phyloP scores from a whole-genome alignment of 2,888 invertebrate genomes.

The Epinotia nisella region DNA sequence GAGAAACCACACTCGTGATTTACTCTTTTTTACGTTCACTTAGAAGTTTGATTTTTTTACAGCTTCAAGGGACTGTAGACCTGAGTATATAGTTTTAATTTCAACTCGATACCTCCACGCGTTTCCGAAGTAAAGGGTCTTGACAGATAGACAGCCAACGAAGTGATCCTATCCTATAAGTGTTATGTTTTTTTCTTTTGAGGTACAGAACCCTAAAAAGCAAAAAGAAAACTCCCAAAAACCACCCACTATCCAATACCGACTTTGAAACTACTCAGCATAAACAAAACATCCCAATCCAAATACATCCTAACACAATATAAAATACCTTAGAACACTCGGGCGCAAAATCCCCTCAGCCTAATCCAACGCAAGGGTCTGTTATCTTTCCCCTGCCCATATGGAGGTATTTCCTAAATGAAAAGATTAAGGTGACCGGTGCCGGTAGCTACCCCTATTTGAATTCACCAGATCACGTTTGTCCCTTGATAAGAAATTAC shows the following conservation, averaged over 20 bases:
- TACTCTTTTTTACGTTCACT: too few species aligned
- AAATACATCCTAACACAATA: conserved; percentile 41
- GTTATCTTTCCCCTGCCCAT: conserved; percentile 59
- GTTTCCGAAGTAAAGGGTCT: too few species aligned
- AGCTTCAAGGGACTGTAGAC: too few species aligned
- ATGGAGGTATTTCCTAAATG: conserved; percentile 59
- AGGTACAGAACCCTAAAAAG: too few species aligned
- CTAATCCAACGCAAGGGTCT: conserved; percentile 51
- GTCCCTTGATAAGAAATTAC: conserved; percentile 41
- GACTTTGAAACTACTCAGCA: conserved; percentile 25
- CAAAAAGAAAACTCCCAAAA: not conserved
- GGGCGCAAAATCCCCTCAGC: conserved; percentile 57
- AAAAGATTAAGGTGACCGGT: conserved; percentile 72
- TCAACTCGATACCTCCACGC: too few species aligned
- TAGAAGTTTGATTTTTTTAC: too few species aligned
- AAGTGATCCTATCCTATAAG: too few species aligned
- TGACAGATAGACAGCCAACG: too few species aligned
- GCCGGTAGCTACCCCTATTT: conserved; percentile 57
- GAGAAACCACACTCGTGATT: too few species aligned
- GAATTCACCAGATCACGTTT: conserved; percentile 60
- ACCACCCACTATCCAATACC: not conserved
- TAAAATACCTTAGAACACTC: conserved; percentile 47
- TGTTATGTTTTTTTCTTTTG: too few species aligned
- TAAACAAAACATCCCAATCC: conserved; percentile 24
- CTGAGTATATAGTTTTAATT: too few species aligned